Evolutionary conservation across 2,113 vertebrate species (phyloP), one percentile per base, ranked within the genome.

Genomic region (Odocoileus hemionus): DNA sequence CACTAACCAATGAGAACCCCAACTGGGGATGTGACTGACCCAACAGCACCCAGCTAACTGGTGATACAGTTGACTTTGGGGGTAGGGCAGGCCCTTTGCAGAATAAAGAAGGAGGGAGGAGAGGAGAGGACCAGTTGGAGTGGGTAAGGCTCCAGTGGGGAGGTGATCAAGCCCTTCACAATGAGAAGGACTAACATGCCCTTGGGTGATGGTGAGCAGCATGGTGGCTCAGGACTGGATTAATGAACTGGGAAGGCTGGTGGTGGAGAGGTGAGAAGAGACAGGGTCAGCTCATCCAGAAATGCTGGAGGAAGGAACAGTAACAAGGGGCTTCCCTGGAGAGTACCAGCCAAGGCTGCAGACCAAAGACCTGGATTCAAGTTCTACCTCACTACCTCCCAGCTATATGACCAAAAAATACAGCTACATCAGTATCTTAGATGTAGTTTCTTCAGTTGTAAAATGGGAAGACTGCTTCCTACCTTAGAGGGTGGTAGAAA

Each of bases 141-240:
- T 83, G 30, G 8, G 58, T 28, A 79, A 45, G 2, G 1, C 45
- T 17, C 16, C 10, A 0, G 2, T 19, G 45, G n/a, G 1, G 14
- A 74, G 10, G 11, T 39, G 36, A n/a, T 61, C 1, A 2, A n/a
- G 30, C 28, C 36, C 19, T 67, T 80, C 33, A 6, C 9, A 26
- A 1, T 23, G 15, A n/a, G n/a, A 64, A 92, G 57, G 23, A 57
- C 12, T 19, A n/a, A 1, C 4, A 9, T 54, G 4, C 10, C 7
- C 14, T 3, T 39, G 80, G n/a, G 21, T 80, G 82, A 74, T 14
- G 7, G 55, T 4, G 7, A 95, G 58, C 52, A 58, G 36, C 12
- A 47, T 74, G 82, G n/a, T 4, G 47, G 30, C 33, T 6, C 15
- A 23, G 19, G 21, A 10, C 5, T 36, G 7, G 43, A 12, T 2